Evolutionary conservation across 2,113 vertebrate genomes (phyloP).

Genomic region (Poeciliopsis retropinna): DNA sequence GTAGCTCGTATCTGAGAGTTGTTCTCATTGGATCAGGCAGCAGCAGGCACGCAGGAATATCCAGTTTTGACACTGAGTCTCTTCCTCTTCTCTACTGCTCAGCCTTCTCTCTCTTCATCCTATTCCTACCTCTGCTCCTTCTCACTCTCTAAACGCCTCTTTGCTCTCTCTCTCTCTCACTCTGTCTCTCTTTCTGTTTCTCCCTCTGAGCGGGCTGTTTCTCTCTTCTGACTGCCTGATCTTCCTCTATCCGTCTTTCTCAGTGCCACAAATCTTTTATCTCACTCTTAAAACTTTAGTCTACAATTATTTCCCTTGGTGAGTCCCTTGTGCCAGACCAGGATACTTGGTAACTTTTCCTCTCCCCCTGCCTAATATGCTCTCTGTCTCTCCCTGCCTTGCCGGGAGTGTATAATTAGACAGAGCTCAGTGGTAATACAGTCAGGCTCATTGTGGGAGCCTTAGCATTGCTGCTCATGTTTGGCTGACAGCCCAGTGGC

Average conservation of each 20-base stretch:
- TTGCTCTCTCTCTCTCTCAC: conserved; percentile 69
- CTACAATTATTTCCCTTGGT: conserved; percentile 53
- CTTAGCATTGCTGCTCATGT: conserved; percentile 75
- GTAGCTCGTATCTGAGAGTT: conserved; percentile 69
- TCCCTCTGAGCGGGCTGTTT: conserved; percentile 59
- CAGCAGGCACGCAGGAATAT: conserved; percentile 76
- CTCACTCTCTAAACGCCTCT: conserved; percentile 78
- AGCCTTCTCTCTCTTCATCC: conserved; percentile 71
- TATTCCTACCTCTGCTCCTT: conserved; percentile 75
- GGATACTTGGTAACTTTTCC: conserved; percentile 70
- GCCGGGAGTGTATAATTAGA: conserved; percentile 81
- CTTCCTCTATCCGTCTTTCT: conserved; percentile 38
- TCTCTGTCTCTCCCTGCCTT: conserved; percentile 61
- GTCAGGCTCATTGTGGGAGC: conserved; percentile 79
- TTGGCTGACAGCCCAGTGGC: conserved; percentile 79
- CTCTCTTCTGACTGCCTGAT: conserved; percentile 67
- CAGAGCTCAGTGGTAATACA: conserved; percentile 80
- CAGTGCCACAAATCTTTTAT: conserved; percentile 59
- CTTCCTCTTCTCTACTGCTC: conserved; percentile 70
- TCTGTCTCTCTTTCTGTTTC: conserved; percentile 61
- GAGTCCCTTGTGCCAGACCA: conserved; percentile 50
- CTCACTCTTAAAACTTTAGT: conserved; percentile 60
- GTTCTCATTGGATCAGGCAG: conserved; percentile 77
- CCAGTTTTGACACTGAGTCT: conserved; percentile 77
- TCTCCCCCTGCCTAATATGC: conserved; percentile 52